Percentiles rank a stretch among this genome's conserved stretches.
These are phyloP conservation scores for Galaxias olidus DNA, from an alignment of 2,797 vertebrate genomes.

Conservation along the genomic window DNA sequence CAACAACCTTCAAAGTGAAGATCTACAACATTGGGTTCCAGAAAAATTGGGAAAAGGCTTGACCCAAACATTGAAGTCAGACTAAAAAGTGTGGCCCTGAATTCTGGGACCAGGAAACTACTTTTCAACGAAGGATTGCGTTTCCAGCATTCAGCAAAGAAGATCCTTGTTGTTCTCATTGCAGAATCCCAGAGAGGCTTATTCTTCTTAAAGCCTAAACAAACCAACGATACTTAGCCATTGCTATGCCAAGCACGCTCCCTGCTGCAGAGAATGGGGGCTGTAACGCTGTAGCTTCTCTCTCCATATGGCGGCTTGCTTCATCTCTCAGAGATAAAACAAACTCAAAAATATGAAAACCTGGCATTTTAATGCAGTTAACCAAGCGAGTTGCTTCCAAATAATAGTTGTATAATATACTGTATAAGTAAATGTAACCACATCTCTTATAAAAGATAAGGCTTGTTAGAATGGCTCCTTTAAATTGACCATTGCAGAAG, in stretches of 20 bases:
- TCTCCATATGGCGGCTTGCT: conserved; percentile 7
- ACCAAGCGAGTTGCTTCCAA: too few relatives aligned
- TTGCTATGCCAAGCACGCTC: conserved; percentile 5
- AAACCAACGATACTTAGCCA: conserved; percentile 8
- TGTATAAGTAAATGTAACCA: background rate
- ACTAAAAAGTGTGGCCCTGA: background rate
- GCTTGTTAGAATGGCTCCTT: background rate
- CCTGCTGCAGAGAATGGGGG: background rate
- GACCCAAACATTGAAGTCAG: too few relatives aligned
- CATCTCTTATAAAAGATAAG: background rate
- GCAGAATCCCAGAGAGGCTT: background rate
- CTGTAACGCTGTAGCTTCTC: background rate
- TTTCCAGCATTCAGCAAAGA: background rate
- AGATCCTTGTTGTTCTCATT: background rate
- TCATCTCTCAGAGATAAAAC: conserved; percentile 1
- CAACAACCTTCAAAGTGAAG: too few relatives aligned
- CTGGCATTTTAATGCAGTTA: too few relatives aligned
- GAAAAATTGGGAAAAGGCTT: too few relatives aligned
- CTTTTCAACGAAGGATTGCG: background rate
- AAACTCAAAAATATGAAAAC: too few relatives aligned
- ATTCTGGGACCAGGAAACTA: background rate
- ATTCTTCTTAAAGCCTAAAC: conserved; percentile 8
- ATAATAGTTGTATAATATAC: too few relatives aligned
- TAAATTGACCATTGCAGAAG: too few relatives aligned
- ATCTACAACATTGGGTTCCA: too few relatives aligned